A percentile compares a stretch with the other conserved stretches of the same genome.
Conservation (phyloP, 2,113 vertebrate species). For the Pelecanus crispus region DNA sequence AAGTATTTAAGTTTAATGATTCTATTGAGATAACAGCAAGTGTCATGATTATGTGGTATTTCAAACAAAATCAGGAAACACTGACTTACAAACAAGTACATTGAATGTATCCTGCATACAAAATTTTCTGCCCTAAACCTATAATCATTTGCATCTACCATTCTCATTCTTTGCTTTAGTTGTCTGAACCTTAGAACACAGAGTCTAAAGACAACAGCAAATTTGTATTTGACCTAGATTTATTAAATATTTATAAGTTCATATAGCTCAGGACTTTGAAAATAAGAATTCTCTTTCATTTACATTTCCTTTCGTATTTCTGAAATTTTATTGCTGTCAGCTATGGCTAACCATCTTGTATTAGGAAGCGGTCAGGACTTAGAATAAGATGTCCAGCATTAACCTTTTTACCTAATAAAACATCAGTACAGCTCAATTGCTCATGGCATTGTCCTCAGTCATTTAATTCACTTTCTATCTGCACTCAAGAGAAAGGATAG, state of each 20-base stretch:
- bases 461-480: slow-evolving; percentile 13
- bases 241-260: slow-evolving; percentile 26
- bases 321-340: neutral
- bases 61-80: neutral
- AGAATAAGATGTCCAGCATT: neutral
- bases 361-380: neutral
- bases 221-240: neutral
- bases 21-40: neutral
- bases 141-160: neutral
- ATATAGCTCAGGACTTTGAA: slow-evolving; percentile 21
- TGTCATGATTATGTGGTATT: neutral
- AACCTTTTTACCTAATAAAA: slow-evolving; percentile 44
- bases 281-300: slow-evolving; percentile 25
- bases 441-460: neutral
- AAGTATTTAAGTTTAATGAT: neutral
- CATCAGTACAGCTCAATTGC: slow-evolving; percentile 1
- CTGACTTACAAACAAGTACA: neutral
- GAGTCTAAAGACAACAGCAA: neutral
- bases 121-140: neutral
- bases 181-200: neutral
- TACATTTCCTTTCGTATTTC: slow-evolving; percentile 15
- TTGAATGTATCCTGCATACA: neutral
- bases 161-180: neutral
- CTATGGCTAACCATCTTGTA: neutral
- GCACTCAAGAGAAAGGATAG: neutral